phyloP scores from a whole-genome alignment of 2,797 vertebrate genomes.

The Hemibagrus guttatus region DNA sequence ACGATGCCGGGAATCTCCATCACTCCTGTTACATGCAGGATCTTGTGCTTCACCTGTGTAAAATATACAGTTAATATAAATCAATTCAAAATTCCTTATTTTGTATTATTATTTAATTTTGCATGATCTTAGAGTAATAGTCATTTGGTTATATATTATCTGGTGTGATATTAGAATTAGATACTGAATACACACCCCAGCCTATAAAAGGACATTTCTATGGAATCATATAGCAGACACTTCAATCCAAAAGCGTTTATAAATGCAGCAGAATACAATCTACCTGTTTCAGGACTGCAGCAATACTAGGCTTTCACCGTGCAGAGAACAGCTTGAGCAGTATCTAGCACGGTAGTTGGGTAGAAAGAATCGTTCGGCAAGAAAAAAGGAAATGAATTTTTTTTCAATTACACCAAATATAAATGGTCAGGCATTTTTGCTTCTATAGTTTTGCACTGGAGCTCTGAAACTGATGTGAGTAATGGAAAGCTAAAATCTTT shows the following conservation, averaged over 20 bases:
- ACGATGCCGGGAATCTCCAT: constrained; percentile 32
- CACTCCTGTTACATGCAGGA: neutral
- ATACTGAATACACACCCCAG: neutral
- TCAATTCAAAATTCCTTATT: neutral
- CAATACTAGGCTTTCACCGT: neutral
- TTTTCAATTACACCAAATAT: neutral
- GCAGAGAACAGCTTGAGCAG: neutral
- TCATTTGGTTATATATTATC: neutral
- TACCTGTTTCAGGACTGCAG: neutral
- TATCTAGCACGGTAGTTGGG: no score
- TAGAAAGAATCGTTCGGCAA: neutral
- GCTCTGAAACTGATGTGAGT: neutral
- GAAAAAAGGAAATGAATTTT: no score
- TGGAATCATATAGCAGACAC: neutral
- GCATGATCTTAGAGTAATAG: neutral
- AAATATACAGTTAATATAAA: neutral
- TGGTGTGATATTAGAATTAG: neutral
- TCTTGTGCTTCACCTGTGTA: neutral
- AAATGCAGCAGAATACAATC: neutral
- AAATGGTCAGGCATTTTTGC: neutral
- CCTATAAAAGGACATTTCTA: neutral
- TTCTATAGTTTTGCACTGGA: neutral
- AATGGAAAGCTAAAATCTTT: neutral
- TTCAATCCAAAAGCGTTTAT: neutral
- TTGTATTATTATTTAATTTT: neutral